Conservation (phyloP, 1,140 invertebrate species). For the Conopomorpha cramerella region DNA sequence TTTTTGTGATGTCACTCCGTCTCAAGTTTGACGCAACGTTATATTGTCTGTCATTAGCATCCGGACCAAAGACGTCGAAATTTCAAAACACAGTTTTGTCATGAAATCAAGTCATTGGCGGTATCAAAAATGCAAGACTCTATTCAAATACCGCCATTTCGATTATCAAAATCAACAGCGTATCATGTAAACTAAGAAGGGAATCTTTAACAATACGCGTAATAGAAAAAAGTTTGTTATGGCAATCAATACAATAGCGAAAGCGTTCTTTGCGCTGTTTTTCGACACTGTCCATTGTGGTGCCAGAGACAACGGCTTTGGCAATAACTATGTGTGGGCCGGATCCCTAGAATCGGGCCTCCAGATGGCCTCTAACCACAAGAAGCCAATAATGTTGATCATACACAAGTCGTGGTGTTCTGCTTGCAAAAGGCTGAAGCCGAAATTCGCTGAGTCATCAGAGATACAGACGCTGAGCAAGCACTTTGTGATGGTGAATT, state of each 20-base stretch:
- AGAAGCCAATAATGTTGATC: constrained; percentile 65
- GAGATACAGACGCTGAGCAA: constrained; percentile 61
- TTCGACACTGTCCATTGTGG: constrained; percentile 26
- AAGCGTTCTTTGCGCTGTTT: constrained; percentile 21
- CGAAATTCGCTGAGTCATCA: constrained; percentile 59
- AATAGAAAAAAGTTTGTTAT: constrained; percentile 19
- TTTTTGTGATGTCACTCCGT: no score
- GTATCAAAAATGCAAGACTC: no score
- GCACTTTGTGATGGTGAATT: constrained; percentile 66
- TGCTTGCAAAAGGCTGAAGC: constrained; percentile 66
- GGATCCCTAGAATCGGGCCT: constrained; percentile 57
- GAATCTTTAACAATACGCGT: constrained; percentile 13
- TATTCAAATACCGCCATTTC: no score
- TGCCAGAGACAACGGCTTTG: constrained; percentile 41
- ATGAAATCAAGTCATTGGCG: neutral
- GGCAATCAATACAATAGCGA: no score
- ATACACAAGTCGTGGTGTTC: constrained; percentile 70
- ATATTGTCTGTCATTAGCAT: no score
- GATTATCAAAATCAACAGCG: neutral
- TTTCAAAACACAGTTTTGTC: neutral
- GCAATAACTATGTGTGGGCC: constrained; percentile 43
- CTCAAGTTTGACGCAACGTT: no score
- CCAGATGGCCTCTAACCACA: constrained; percentile 35
- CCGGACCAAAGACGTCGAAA: no score
- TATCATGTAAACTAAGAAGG: constrained; percentile 12